Evolutionary conservation across 2,888 invertebrate genomes (phyloP), one percentile per base, ranked within the genome.

Genomic region (Sphinx pinastri): DNA sequence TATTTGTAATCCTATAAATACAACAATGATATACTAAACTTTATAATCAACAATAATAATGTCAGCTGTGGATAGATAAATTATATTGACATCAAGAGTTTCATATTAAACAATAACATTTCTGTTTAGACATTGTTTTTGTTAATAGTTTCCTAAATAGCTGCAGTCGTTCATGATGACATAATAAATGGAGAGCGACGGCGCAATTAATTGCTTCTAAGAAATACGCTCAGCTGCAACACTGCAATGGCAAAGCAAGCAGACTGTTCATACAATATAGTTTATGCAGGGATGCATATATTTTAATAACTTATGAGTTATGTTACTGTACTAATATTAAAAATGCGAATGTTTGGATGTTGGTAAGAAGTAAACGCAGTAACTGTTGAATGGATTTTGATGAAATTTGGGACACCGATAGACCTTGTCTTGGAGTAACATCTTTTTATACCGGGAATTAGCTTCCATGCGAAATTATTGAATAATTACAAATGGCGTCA

Each of bases 121-220:
- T 63, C 47, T 63, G 63, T 49, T 63, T 6, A 13, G 63, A 63
- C 19, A 47, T 49, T 55, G 55, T 55, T 55, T 25, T 63, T 63
- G 49, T 63, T 63, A 63, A 63, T 63, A 49, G 63, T 63, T 63
- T 19, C 49, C 49, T 19, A 63, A 63, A 63, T 81, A 76, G 76
- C 75, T 79, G 81, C 80, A 78, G 77, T 77, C 81, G 82, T 87
- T 88, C 87, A 88, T 85, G 86, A 88, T 86, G 86, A 87, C 85
- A 77, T 90, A 84, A 91, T 87, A 84, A 90, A 90, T 91, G 87
- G 83, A 81, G 83, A 79, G 76, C 76, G 83, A 81, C 76, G 75
- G 79, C 80, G 84, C 84, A 88, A 91, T 91, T 91, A 91, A 92
- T 91, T 86, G 87, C 85, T 82, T 81, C 83, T 79, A 77, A 85